Conservation (phyloP, 2,797 vertebrate species). For the Falco naumanni region DNA sequence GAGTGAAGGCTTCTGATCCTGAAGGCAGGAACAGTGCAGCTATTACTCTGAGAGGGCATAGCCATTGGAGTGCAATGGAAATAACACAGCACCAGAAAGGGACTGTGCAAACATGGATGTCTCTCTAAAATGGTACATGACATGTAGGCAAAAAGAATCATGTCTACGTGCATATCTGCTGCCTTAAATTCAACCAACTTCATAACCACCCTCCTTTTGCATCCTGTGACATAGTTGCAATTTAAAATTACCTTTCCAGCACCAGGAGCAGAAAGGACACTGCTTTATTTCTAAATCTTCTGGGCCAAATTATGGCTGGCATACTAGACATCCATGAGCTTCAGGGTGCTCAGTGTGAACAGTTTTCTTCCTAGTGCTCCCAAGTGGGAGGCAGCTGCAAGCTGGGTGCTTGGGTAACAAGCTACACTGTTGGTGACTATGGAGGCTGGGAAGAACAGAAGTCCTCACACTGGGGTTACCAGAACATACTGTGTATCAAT, state of each 20-base stretch:
- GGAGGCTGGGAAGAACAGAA: not conserved
- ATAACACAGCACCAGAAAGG: not conserved
- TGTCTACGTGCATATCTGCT: not conserved
- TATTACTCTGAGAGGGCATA: not conserved
- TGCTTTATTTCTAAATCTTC: not conserved
- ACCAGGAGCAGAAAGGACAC: not conserved
- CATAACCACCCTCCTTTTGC: not conserved
- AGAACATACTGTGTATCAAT: not conserved
- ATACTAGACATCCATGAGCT: not conserved
- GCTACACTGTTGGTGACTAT: not conserved
- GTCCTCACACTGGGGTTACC: not conserved
- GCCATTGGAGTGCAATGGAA: not conserved
- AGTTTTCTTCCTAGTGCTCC: not conserved
- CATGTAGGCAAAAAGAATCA: not conserved
- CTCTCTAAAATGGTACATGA: not conserved
- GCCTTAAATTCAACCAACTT: not conserved
- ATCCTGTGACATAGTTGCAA: not conserved
- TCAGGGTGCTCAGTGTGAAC: not conserved
- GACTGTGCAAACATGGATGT: not conserved
- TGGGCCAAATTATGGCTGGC: not conserved
- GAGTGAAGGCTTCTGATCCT: not conserved
- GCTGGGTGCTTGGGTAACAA: not conserved
- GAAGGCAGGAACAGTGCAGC: not conserved
- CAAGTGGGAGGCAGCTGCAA: not conserved
- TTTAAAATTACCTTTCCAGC: not conserved